Evolutionary conservation across 2,113 vertebrate species (phyloP).

Genomic region (Ia io): DNA sequence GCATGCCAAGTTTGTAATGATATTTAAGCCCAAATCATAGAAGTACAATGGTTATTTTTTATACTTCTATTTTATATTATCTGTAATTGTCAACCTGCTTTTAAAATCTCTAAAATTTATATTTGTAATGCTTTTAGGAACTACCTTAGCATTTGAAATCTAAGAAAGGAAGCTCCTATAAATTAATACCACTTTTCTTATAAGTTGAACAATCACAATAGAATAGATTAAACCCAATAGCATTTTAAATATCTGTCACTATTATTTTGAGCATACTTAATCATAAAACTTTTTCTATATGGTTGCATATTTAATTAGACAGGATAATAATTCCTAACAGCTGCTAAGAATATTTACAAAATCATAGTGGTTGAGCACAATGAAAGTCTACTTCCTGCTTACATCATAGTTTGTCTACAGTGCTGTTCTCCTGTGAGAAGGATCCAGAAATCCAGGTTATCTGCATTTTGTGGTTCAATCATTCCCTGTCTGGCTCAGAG

Average conservation of each 20-base stretch:
- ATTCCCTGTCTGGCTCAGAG: neutral
- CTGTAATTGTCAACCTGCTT: neutral
- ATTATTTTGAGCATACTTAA: neutral
- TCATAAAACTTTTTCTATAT: neutral
- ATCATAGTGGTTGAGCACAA: neutral
- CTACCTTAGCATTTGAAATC: neutral
- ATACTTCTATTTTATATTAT: neutral
- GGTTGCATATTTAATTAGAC: neutral
- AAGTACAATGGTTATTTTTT: neutral
- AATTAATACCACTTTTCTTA: neutral
- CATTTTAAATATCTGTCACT: neutral
- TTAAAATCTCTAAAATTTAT: neutral
- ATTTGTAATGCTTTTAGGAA: neutral
- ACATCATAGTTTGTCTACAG: neutral
- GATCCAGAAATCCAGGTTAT: neutral
- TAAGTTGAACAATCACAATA: neutral
- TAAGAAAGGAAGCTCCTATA: neutral
- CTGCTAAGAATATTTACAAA: neutral
- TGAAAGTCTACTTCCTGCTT: neutral
- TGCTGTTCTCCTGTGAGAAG: neutral
- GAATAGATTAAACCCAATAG: neutral
- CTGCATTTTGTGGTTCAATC: neutral
- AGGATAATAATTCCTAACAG: neutral
- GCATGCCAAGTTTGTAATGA: slow-evolving; percentile 10
- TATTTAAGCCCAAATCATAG: neutral